Evolutionary conservation across 2,113 vertebrate genomes (phyloP).

Genomic region (Coreoperca whiteheadi): DNA sequence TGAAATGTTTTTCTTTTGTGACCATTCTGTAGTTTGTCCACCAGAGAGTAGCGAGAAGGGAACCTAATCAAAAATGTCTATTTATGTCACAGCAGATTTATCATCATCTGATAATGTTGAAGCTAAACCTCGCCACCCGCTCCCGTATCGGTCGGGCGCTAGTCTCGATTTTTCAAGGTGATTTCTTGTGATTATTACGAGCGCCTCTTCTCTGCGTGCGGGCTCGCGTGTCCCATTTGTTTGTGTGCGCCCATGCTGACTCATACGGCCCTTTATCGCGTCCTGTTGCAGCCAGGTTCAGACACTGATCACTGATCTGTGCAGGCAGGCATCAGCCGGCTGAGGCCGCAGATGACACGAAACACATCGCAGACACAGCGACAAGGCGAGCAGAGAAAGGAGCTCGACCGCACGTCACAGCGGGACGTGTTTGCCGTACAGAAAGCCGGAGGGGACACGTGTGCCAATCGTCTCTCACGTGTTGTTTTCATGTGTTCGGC

Average conservation of each 20-base stretch:
- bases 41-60: no score
- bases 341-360: background rate
- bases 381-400: no score
- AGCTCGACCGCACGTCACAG: background rate
- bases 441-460: background rate
- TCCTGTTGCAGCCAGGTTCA: background rate
- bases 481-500: background rate
- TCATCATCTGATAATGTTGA: no score
- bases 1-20: no score
- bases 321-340: background rate
- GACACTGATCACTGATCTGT: background rate
- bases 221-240: no score
- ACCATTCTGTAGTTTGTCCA: no score
- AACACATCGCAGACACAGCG: background rate
- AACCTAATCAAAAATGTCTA: background rate
- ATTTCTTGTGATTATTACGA: no score
- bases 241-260: constrained; percentile 3
- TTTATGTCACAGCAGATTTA: background rate
- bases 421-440: background rate
- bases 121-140: background rate
- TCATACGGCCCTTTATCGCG: constrained; percentile 22
- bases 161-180: no score
- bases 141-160: background rate
- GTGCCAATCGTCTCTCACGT: background rate
- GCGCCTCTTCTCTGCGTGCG: background rate